phyloP scores from a whole-genome alignment of 2,113 vertebrate species.

The Dolichallabes microphthalmus region DNA sequence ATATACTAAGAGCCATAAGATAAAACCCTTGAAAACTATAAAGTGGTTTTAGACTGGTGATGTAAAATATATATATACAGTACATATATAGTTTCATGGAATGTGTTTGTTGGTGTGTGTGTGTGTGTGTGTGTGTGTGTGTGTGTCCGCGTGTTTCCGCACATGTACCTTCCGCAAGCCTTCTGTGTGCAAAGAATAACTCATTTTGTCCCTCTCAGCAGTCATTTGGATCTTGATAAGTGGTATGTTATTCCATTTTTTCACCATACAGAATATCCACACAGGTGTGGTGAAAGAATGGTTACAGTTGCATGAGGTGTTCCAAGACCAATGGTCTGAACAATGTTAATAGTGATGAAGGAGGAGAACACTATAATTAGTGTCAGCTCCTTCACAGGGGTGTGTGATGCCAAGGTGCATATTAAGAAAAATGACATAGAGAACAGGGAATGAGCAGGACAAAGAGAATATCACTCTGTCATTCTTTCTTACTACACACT shows the following conservation, averaged over 20 bases:
- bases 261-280: neutral
- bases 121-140: too few species aligned
- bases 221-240: neutral
- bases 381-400: constrained; percentile 65
- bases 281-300: constrained; percentile 11
- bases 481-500: neutral
- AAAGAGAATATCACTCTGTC: constrained; percentile 66
- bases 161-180: constrained; percentile 2
- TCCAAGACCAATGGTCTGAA: constrained; percentile 11
- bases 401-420: constrained; percentile 42
- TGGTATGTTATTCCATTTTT: neutral
- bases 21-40: too few species aligned
- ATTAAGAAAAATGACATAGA: constrained; percentile 45
- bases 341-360: neutral
- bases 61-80: too few species aligned
- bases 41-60: too few species aligned
- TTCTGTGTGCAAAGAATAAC: constrained; percentile 10
- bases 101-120: too few species aligned
- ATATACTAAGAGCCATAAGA: too few species aligned
- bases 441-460: constrained; percentile 52
- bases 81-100: too few species aligned
- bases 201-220: constrained; percentile 14
- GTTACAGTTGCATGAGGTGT: neutral
- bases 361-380: constrained; percentile 75
- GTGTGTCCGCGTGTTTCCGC: too few species aligned